Percentiles rank a stretch among this genome's conserved stretches.
phyloP scores from a whole-genome alignment of 2,113 vertebrate genomes.

The Galeopterus variegatus region DNA sequence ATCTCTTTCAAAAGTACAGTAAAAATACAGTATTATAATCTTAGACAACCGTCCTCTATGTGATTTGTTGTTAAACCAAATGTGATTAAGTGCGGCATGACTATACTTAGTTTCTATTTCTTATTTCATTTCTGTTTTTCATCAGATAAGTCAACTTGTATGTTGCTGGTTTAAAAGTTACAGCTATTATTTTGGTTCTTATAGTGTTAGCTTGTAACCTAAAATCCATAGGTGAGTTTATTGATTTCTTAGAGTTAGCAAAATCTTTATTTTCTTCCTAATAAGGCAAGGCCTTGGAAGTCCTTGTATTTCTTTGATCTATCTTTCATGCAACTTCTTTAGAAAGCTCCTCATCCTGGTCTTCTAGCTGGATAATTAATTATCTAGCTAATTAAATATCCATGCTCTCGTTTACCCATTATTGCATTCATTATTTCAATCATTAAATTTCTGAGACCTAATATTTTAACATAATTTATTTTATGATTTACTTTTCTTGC shows the following conservation, averaged over 20 bases:
- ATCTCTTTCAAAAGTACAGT: not conserved
- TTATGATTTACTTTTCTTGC: too few species aligned
- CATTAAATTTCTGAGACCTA: not conserved
- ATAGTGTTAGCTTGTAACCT: not conserved
- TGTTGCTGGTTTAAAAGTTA: not conserved
- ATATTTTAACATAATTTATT: not conserved
- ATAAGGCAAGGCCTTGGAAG: not conserved
- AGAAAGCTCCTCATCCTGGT: not conserved
- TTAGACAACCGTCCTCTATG: too few species aligned
- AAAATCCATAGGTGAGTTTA: not conserved
- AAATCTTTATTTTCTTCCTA: not conserved
- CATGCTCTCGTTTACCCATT: not conserved
- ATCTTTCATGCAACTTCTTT: not conserved
- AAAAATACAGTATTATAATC: too few species aligned
- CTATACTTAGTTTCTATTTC: not conserved
- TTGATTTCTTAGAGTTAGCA: not conserved
- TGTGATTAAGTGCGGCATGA: too few species aligned
- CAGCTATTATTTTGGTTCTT: not conserved
- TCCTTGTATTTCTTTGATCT: not conserved
- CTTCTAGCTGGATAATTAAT: not conserved
- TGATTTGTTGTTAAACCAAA: too few species aligned
- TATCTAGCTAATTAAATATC: not conserved
- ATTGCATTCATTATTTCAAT: not conserved
- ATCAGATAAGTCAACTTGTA: not conserved
- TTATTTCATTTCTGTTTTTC: not conserved